Evolutionary conservation across 2,113 vertebrate species (phyloP), one percentile per base, ranked within the genome.

Genomic region (Polypterus bichir): DNA sequence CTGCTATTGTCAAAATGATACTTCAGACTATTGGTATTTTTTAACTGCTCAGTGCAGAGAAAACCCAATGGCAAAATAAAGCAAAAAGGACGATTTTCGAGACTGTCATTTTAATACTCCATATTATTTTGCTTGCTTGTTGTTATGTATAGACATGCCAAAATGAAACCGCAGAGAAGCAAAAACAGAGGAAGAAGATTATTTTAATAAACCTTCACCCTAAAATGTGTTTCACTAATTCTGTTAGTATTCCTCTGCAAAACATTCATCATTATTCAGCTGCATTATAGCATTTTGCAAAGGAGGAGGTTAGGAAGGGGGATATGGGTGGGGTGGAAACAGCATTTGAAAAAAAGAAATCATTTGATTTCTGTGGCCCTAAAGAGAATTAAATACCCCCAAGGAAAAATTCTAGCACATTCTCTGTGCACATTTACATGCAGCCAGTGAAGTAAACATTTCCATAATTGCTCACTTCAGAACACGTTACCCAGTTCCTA

Each of bases 371-470:
- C 88, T 79, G 86, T 88, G 86, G 88, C 88, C 89, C 92, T 88
- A 82, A 89, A 91, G 91, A 91, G 88, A 88, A 86, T 83, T 88
- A 86, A 91, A 87, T 86, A 89, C 87, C 89, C 89, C 88, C 82
- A 86, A 92, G 89, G 89, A 91, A 89, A 91, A 89, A 92, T 92
- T 88, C 88, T 87, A 87, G 89, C 88, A 86, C 83, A 84, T 88
- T 88, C 88, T 88, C 84, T 80, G 83, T 86, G 87, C 90, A 91
- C 89, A 91, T 91, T 93, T 84, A 87, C 86, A 89, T 88, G 82
- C 91, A 91, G 88, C 83, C 83, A 91, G 90, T 88, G 91, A 90
- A 89, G 88, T 92, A 95, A 94, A 94, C 90, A 95, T 91, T 92
- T 92, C 91, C 89, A 89, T 90, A 86, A 91, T 88, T 88, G 88